Evolutionary conservation across 2,888 invertebrate species (phyloP).

Genomic region (Athetis lepigone): DNA sequence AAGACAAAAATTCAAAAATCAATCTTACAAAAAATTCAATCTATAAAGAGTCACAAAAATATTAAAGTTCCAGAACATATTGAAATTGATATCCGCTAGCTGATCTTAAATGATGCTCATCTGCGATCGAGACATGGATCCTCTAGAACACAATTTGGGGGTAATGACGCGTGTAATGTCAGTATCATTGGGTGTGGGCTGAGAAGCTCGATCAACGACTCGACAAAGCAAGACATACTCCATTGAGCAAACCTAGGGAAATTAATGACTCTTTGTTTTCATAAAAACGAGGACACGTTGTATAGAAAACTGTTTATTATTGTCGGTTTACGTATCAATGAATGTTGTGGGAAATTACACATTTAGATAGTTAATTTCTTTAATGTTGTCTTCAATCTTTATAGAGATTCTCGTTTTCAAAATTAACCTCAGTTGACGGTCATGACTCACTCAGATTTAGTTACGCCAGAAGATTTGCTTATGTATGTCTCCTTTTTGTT

Average conservation of each 20-base stretch:
- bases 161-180: slow-evolving; percentile 85
- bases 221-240: slow-evolving; percentile 74
- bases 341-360: slow-evolving; percentile 23
- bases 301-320: slow-evolving; percentile 37
- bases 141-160: slow-evolving; percentile 79
- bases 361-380: neutral
- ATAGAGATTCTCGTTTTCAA: no score
- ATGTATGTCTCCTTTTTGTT: no score
- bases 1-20: neutral
- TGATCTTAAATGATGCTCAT: slow-evolving; percentile 63
- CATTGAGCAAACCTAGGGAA: slow-evolving; percentile 70
- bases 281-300: slow-evolving; percentile 50
- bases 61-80: slow-evolving; percentile 25
- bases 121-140: slow-evolving; percentile 71
- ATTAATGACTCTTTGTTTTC: slow-evolving; percentile 70
- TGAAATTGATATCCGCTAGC: slow-evolving; percentile 39
- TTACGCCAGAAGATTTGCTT: no score
- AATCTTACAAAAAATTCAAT: neutral
- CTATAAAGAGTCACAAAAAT: neutral
- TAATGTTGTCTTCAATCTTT: neutral
- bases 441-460: no score
- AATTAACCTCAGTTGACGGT: no score
- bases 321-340: slow-evolving; percentile 20
- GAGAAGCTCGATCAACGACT: slow-evolving; percentile 65
- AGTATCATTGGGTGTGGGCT: slow-evolving; percentile 80